phyloP scores from a whole-genome alignment of 1,140 invertebrate species.

The Cyrtorhinus lividipennis region DNA sequence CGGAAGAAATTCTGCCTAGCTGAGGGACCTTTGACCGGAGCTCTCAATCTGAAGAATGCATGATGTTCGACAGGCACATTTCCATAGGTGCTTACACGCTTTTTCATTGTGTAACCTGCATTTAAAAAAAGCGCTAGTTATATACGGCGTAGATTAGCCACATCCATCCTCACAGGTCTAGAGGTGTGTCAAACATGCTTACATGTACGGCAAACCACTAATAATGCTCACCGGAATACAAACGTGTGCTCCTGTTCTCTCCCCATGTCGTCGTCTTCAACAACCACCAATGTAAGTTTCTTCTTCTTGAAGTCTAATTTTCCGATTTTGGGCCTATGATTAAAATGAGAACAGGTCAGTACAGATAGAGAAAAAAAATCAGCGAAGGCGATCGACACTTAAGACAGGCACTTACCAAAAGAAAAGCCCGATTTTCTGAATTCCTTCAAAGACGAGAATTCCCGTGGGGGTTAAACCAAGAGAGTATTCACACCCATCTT shows the following conservation, averaged over 20 bases:
- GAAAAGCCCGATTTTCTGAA: conserved; percentile 93
- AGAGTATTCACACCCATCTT: conserved; percentile 90
- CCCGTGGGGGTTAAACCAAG: conserved; percentile 95
- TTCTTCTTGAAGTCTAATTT: conserved; percentile 92
- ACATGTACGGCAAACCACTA: too few species aligned
- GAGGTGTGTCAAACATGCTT: too few species aligned
- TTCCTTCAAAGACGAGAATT: conserved; percentile 90
- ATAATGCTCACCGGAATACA: conserved; percentile 47
- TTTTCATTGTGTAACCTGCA: conserved; percentile 82
- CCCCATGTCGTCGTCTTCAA: conserved; percentile 91
- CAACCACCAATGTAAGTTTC: conserved; percentile 85
- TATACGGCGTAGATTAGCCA: too few species aligned
- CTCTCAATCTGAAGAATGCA: conserved; percentile 89
- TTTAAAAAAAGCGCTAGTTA: not conserved
- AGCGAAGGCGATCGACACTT: conserved; percentile 22
- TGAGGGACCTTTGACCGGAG: conserved; percentile 74
- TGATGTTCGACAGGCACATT: conserved; percentile 97
- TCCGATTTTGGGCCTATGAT: conserved; percentile 95
- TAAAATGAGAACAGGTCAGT: conserved; percentile 30
- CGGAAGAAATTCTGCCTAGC: conserved; percentile 90
- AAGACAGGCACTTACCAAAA: conserved; percentile 57
- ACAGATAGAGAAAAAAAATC: not conserved
- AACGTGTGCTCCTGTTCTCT: conserved; percentile 87
- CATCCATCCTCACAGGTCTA: too few species aligned
- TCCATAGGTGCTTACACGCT: conserved; percentile 98